Evolutionary conservation across 2,113 vertebrate genomes (phyloP).

Genomic region (Charadrius vociferus): DNA sequence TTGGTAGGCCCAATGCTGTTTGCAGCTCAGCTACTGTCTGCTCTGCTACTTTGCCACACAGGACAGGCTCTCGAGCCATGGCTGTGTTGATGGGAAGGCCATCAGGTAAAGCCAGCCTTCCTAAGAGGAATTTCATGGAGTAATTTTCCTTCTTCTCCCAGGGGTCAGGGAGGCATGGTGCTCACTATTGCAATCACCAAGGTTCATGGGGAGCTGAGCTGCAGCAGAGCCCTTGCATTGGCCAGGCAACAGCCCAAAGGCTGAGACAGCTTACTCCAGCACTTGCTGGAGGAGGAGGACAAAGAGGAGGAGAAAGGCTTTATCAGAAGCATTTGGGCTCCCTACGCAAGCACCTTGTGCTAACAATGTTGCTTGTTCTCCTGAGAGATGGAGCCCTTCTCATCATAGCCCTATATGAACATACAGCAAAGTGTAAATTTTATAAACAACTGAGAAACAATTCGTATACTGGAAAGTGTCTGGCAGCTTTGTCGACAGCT

Average conservation of each 20-base stretch:
- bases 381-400: neutral
- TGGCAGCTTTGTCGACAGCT: neutral
- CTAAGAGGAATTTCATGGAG: neutral
- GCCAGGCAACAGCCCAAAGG: neutral
- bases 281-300: neutral
- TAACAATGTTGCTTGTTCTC: neutral
- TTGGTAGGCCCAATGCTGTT: neutral
- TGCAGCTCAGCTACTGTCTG: neutral
- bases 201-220: neutral
- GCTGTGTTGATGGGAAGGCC: neutral
- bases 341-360: neutral
- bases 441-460: neutral
- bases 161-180: no score
- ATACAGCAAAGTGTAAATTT: neutral
- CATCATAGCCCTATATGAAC: neutral
- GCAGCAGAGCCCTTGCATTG: neutral
- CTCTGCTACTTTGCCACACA: neutral
- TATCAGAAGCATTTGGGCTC: neutral
- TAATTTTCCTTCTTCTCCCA: neutral
- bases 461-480: neutral
- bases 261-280: neutral
- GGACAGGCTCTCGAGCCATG: rapidly evolving
- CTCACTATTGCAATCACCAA: rapidly evolving
- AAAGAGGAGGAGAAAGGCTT: neutral
- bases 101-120: neutral